Evolutionary conservation across 2,797 vertebrate genomes (phyloP).

Genomic region (Pterois miles): DNA sequence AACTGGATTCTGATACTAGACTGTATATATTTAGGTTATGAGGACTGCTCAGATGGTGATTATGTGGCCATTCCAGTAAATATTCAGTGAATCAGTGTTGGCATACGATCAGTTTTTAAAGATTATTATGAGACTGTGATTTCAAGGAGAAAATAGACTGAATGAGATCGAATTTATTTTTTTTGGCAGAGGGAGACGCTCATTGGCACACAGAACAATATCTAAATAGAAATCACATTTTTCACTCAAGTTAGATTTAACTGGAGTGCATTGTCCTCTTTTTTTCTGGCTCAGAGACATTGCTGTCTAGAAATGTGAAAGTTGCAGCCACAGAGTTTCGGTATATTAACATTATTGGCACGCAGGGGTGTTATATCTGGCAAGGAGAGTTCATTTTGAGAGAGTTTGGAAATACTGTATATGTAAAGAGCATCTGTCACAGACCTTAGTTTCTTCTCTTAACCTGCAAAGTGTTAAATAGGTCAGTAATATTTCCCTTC

Average conservation of each 20-base stretch:
- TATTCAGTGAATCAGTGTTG: conserved; percentile 66
- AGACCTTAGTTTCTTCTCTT: conserved; percentile 70
- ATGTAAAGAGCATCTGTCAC: conserved; percentile 72
- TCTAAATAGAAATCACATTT: conserved; percentile 82
- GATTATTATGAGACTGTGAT: conserved; percentile 74
- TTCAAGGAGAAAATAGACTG: conserved; percentile 69
- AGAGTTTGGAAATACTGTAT: conserved; percentile 66
- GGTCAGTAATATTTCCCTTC: conserved; percentile 74
- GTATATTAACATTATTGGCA: conserved; percentile 77
- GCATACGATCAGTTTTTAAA: conserved; percentile 57
- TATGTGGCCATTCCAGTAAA: conserved; percentile 68
- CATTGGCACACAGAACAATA: conserved; percentile 73
- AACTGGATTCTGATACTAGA: conserved; percentile 60
- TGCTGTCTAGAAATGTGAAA: conserved; percentile 73
- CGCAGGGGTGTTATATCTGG: conserved; percentile 77
- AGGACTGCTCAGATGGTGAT: conserved; percentile 64
- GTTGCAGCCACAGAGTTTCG: conserved; percentile 69
- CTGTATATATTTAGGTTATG: conserved; percentile 67
- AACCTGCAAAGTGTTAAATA: conserved; percentile 78
- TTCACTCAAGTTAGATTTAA: conserved; percentile 79
- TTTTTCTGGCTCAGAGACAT: conserved; percentile 68
- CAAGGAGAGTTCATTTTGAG: conserved; percentile 65
- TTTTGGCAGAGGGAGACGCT: conserved; percentile 68
- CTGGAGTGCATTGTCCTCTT: conserved; percentile 78
- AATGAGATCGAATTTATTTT: conserved; percentile 72